Conservation (phyloP, 2,113 vertebrate species). For the Aramus guarauna region DNA sequence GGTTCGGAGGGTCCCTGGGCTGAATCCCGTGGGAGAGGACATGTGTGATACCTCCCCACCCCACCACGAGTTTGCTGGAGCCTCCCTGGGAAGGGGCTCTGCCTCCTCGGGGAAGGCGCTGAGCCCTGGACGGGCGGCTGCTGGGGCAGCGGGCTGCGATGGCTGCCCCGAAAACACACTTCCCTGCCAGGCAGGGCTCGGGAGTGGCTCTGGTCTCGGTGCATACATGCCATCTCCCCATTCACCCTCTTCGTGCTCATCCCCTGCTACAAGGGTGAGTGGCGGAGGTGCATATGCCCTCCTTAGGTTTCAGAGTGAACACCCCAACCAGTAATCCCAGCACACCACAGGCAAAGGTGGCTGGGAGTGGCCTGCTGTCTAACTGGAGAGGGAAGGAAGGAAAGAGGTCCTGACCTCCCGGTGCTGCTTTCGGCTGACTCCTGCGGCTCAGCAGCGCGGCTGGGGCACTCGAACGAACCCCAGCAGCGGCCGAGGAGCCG, state of each 20-base stretch:
- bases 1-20: fast-evolving
- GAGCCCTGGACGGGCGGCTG: fast-evolving
- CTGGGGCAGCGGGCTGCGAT: not conserved
- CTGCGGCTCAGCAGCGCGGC: not conserved
- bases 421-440: not conserved
- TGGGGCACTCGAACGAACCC: fast-evolving
- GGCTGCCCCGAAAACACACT: not conserved
- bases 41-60: fast-evolving
- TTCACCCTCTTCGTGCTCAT: not conserved
- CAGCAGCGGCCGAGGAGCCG: fast-evolving
- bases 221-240: fast-evolving
- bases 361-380: no score
- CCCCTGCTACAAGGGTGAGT: not conserved
- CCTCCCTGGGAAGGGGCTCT: not conserved
- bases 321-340: not conserved
- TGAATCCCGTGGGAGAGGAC: fast-evolving
- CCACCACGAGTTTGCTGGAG: not conserved
- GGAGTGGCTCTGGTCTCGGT: not conserved
- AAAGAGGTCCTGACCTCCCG: fast-evolving
- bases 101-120: not conserved
- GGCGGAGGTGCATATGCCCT: not conserved
- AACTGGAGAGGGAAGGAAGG: not conserved
- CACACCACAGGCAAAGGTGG: fast-evolving
- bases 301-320: not conserved
- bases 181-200: not conserved